These are phyloP conservation scores for Brachypalpus laphriformis DNA, from an alignment of 2,888 invertebrate genomes.

Conservation along the genomic window DNA sequence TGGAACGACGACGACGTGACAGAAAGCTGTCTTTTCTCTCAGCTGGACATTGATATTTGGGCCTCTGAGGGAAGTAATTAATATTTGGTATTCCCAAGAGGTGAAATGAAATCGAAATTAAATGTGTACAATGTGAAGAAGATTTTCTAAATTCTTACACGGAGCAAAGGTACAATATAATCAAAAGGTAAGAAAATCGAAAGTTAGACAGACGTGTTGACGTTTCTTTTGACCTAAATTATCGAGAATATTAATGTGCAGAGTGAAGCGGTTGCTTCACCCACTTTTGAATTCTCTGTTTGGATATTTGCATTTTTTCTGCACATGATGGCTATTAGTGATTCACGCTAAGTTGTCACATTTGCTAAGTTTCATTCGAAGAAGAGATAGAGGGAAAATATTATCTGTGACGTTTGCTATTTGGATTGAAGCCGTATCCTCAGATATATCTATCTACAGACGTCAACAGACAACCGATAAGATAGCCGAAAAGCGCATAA, in stretches of 20 bases:
- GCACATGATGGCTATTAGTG: neutral
- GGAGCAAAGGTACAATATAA: slow-evolving; percentile 8
- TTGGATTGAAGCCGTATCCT: neutral
- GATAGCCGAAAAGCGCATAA: neutral
- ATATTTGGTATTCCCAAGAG: slow-evolving; percentile 26
- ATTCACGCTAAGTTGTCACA: neutral
- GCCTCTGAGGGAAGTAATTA: neutral
- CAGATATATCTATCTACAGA: neutral
- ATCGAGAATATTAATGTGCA: slow-evolving; percentile 39
- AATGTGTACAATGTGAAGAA: too few species aligned
- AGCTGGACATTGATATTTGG: slow-evolving; percentile 1
- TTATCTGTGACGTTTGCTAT: neutral
- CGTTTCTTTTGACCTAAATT: slow-evolving; percentile 51
- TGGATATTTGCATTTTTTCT: slow-evolving; percentile 25
- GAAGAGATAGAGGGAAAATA: neutral
- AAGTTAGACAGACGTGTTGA: slow-evolving; percentile 49
- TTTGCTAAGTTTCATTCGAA: neutral
- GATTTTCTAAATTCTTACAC: slow-evolving; percentile 60
- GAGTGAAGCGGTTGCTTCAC: slow-evolving; percentile 29
- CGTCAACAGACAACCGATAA: neutral
- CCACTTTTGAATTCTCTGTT: slow-evolving; percentile 21
- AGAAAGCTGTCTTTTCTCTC: slow-evolving; percentile 38
- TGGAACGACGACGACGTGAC: slow-evolving; percentile 38
- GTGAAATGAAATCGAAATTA: slow-evolving; percentile 58
- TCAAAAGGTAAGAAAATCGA: slow-evolving; percentile 47